Conservation (phyloP, 2,888 invertebrate genomes). For the Nephrotoma flavescens region DNA sequence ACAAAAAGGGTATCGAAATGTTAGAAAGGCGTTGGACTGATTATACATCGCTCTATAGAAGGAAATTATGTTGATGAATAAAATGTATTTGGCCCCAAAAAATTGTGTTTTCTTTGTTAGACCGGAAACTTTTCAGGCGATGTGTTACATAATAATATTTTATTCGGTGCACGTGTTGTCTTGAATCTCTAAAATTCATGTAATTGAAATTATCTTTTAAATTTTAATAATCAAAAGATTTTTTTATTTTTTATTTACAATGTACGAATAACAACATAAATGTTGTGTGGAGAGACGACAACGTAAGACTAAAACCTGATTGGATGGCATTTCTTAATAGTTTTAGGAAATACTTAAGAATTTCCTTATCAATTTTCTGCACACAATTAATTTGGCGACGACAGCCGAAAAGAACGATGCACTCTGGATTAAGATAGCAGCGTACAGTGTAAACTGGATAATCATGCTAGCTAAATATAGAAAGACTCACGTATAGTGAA, state of each 20-base stretch:
- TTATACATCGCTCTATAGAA: too few species aligned
- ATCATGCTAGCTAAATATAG: too few species aligned
- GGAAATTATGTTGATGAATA: too few species aligned
- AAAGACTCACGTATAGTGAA: not conserved
- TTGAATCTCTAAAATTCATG: not conserved
- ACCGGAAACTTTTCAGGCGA: too few species aligned
- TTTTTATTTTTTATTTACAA: not conserved
- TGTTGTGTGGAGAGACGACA: not conserved
- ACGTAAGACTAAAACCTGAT: not conserved
- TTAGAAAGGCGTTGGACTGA: too few species aligned
- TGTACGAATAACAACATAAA: not conserved
- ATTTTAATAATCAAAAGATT: not conserved
- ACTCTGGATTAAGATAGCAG: not conserved
- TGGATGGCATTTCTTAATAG: not conserved
- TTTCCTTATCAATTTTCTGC: not conserved
- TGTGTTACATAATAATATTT: not conserved
- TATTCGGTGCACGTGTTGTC: not conserved
- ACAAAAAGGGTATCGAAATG: too few species aligned
- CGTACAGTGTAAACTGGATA: not conserved
- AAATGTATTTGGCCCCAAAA: too few species aligned
- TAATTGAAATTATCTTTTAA: not conserved
- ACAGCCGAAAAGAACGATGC: not conserved
- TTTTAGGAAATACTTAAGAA: not conserved
- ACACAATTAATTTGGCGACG: not conserved
- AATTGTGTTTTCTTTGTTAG: too few species aligned